Base-by-base conservation (phyloP, 2,888 invertebrate genomes). In the Ephialtes manifestator region DNA sequence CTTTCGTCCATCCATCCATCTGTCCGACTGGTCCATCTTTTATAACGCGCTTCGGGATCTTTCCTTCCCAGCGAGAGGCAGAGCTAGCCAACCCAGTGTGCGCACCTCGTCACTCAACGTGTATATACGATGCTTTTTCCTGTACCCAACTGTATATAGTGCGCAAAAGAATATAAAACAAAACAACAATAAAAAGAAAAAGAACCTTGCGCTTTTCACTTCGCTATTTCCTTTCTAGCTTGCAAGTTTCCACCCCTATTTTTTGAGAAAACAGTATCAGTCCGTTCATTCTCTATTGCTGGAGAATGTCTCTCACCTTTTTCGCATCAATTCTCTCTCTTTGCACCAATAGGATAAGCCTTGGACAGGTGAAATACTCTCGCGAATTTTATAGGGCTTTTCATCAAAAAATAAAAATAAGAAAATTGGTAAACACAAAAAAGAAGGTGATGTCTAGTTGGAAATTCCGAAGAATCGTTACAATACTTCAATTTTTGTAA, bases 1-100 rank as follows among this genome's bases (percentile, higher is more conserved):
- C 78, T 81, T 76, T 84, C 87, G 84, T 81, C 84, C 86, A 81
- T 81, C 83, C 83, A 83, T 87, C 83, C 81, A 72, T 81, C 78
- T 79, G 83, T 82, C 83, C 82, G 65, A 79, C 82, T 67, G 72
- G 85, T 76, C 82, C 79, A 85, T 82, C 85, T 82, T 80, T 82
- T 79, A 76, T 79, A 85, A 82, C 78, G 43, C 74, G 71, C 79
- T 82, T 72, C 67, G 75, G 60, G 79, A 75, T 85, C 70, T 85
- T 58, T 70, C 63, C 35, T 77, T 4, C 58, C 60, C 39, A 39
- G 35, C 15, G 31, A 60, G 31, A 77, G 28, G 81, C 70, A 20
- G 60, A 75, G 55, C 24, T 46, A 67, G 55, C 39, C 74, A 75
- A 43, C 60, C 46, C 20, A 28, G n/a, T 58, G 55, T 60, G 71